Conservation (phyloP, 2,113 vertebrate genomes). For the Forbesichthys papilliferus region DNA sequence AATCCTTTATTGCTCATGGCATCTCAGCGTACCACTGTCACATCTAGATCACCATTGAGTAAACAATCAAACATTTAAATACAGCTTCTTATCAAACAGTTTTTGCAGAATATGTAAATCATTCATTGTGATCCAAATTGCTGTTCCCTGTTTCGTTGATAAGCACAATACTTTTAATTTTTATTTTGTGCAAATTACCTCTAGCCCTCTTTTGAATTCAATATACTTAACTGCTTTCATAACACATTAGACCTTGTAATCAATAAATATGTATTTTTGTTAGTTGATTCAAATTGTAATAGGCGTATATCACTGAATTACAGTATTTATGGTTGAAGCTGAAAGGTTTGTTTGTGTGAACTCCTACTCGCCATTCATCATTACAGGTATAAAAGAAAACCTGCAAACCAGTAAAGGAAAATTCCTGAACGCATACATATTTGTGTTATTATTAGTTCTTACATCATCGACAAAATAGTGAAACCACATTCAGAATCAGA, state of each 20-base stretch:
- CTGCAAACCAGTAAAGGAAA: constrained; percentile 55
- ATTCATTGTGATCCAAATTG: constrained; percentile 32
- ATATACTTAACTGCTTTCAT: constrained; percentile 5
- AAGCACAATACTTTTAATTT: not conserved
- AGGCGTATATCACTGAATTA: constrained; percentile 43
- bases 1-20: constrained; percentile 73
- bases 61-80: constrained; percentile 31
- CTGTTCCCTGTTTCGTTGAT: constrained; percentile 12
- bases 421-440: constrained; percentile 63
- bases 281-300: constrained; percentile 22
- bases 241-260: constrained; percentile 6
- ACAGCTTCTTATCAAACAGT: constrained; percentile 20
- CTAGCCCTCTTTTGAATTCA: not conserved
- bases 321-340: constrained; percentile 66
- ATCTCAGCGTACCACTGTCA: constrained; percentile 26
- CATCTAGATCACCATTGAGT: constrained; percentile 26
- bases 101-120: constrained; percentile 8
- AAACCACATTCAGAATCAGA: constrained; percentile 69
- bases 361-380: constrained; percentile 43
- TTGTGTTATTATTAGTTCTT: constrained; percentile 40
- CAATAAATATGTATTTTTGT: constrained; percentile 8
- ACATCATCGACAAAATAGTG: constrained; percentile 53
- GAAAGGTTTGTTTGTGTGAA: constrained; percentile 53
- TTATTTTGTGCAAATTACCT: not conserved
- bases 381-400: constrained; percentile 40